Conservation (phyloP, 2,797 vertebrate genomes). For the Octomys mimax region DNA sequence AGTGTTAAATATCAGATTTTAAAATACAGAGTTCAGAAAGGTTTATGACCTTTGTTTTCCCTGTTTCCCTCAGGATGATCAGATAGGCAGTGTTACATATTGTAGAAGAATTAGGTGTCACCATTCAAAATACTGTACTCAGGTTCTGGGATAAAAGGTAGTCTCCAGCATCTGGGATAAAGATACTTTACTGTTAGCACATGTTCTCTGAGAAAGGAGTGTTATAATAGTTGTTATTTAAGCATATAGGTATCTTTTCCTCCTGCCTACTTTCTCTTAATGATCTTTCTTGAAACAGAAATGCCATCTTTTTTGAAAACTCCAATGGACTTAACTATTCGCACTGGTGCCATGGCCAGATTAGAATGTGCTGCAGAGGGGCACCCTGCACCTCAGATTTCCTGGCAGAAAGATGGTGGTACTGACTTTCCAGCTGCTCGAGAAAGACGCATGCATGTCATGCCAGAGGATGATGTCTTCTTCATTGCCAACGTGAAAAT, state of each 20-base stretch:
- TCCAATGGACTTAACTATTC: conserved; percentile 93
- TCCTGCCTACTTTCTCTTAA: background rate
- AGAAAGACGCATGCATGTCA: conserved; percentile 93
- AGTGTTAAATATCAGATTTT: background rate
- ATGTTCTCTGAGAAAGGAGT: conserved; percentile 14
- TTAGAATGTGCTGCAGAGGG: conserved; percentile 93
- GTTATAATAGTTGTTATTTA: background rate
- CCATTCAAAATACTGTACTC: background rate
- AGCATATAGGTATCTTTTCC: background rate
- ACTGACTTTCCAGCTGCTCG: conserved; percentile 93
- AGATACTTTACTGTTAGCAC: background rate
- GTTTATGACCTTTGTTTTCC: background rate
- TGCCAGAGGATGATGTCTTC: conserved; percentile 93
- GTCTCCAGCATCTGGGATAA: background rate
- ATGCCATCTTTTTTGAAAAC: conserved; percentile 93
- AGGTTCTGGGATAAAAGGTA: background rate
- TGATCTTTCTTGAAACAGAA: conserved; percentile 85
- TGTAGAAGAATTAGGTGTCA: background rate
- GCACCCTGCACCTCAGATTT: conserved; percentile 92
- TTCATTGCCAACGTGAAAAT: conserved; percentile 93
- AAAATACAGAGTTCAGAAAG: background rate
- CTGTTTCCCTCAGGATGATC: background rate
- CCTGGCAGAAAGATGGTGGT: conserved; percentile 94
- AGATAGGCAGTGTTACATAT: background rate
- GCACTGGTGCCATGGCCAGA: conserved; percentile 92